These are phyloP conservation scores for Thereva nobilitata DNA, from an alignment of 2,888 invertebrate species.

Conservation along the genomic window DNA sequence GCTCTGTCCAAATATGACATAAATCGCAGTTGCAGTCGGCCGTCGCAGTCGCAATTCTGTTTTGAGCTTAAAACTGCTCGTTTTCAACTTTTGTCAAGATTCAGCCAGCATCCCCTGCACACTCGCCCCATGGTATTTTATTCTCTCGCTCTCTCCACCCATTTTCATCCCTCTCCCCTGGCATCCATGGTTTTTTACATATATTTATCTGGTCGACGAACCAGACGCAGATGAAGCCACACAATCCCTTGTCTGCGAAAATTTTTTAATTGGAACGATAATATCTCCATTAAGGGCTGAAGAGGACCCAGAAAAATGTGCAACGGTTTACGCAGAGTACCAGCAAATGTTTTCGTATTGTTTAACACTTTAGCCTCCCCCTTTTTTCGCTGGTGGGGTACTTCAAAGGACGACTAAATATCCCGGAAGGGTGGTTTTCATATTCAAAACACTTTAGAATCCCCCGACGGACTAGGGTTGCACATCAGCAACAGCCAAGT, in stretches of 20 bases:
- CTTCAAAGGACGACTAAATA: conserved; percentile 26
- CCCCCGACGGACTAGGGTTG: conserved; percentile 2
- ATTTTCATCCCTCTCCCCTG: no score
- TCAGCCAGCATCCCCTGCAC: no score
- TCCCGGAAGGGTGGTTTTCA: conserved; percentile 5
- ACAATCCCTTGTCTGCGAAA: conserved; percentile 30
- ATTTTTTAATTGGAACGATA: conserved; percentile 47
- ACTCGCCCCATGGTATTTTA: no score
- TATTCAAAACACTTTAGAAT: not conserved
- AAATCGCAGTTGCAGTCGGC: no score
- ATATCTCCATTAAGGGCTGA: conserved; percentile 45
- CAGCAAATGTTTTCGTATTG: conserved; percentile 48
- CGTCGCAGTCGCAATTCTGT: no score
- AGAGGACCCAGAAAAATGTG: conserved; percentile 46
- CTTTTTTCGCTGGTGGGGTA: conserved; percentile 42
- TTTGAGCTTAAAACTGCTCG: no score
- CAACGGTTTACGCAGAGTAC: conserved; percentile 46
- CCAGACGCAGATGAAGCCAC: conserved; percentile 10
- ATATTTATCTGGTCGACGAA: conserved; percentile 17
- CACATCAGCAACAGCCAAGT: not conserved
- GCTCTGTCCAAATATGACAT: no score
- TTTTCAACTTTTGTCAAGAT: no score
- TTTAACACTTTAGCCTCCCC: conserved; percentile 47
- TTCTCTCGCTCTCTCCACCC: no score
- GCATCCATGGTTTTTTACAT: not conserved